Evolutionary conservation across 2,113 vertebrate genomes (phyloP).

Genomic region (Morone chrysops): DNA sequence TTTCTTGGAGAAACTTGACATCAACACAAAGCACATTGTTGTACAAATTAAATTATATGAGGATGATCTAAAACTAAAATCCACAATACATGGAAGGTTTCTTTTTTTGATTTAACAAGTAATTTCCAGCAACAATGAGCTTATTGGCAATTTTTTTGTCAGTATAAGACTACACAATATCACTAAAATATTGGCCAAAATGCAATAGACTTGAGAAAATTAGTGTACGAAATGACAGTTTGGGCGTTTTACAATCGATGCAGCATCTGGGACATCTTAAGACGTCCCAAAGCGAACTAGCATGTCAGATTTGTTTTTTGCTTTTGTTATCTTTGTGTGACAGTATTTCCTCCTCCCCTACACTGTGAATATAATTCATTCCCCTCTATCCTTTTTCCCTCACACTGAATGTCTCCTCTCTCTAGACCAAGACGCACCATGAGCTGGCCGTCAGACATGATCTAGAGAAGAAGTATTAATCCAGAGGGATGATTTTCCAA

Average conservation of each 20-base stretch:
- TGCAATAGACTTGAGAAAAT: slow-evolving; percentile 3
- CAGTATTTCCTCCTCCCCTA: background rate
- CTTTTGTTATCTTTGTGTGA: slow-evolving; percentile 18
- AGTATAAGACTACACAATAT: background rate
- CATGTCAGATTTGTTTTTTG: slow-evolving; percentile 38
- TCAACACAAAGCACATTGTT: background rate
- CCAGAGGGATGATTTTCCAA: background rate
- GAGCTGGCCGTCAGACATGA: background rate
- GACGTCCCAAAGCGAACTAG: slow-evolving; percentile 28
- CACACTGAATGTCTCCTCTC: background rate
- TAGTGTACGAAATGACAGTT: background rate
- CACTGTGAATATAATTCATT: slow-evolving; percentile 13
- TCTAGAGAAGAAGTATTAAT: background rate
- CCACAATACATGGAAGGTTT: background rate
- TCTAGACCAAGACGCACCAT: background rate
- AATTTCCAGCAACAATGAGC: slow-evolving; percentile 4
- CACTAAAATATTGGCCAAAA: background rate
- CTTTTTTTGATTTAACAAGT: background rate
- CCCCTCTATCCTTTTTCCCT: background rate
- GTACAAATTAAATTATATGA: background rate
- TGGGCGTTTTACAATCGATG: slow-evolving; percentile 28
- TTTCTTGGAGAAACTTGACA: background rate
- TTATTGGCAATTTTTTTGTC: background rate
- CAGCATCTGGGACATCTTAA: slow-evolving; percentile 23
- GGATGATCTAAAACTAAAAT: background rate